Conservation (phyloP, 2,888 invertebrate species). For the Hirtodrosophila confusa region DNA sequence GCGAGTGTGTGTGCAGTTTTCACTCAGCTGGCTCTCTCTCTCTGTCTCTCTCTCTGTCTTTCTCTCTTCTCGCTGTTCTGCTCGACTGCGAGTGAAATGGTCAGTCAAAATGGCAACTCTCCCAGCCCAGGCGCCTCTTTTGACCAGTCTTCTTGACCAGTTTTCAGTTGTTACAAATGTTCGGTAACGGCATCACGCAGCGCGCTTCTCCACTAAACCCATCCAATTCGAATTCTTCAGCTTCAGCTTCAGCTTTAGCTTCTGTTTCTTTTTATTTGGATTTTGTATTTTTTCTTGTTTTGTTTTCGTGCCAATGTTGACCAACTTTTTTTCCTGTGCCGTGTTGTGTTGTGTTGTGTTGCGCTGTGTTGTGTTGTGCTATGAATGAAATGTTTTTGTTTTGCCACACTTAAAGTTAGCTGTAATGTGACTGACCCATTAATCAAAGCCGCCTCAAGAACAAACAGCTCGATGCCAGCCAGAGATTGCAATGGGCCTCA, state of each 20-base stretch:
- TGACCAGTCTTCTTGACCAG: constrained; percentile 53
- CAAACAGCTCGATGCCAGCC: constrained; percentile 9
- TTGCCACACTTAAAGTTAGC: constrained; percentile 38
- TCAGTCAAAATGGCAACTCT: constrained; percentile 73
- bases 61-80: constrained; percentile 48
- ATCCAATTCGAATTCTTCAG: constrained; percentile 40
- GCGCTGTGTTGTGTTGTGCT: constrained; percentile 24
- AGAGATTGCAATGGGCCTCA: constrained; percentile 5
- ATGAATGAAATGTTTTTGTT: constrained; percentile 50
- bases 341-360: constrained; percentile 18
- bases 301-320: constrained; percentile 23
- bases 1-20: constrained; percentile 29
- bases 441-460: constrained; percentile 28
- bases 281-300: constrained; percentile 17
- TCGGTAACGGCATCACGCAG: constrained; percentile 76
- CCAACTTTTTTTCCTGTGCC: constrained; percentile 48
- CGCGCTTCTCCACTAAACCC: constrained; percentile 34
- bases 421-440: constrained; percentile 50
- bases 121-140: constrained; percentile 38
- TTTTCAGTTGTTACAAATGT: constrained; percentile 74
- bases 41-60: not conserved
- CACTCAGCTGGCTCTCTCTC: constrained; percentile 26
- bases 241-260: constrained; percentile 2
- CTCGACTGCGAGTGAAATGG: constrained; percentile 71
- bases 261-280: too few relatives aligned